phyloP scores from a whole-genome alignment of 2,113 vertebrate species.

The Ceuthmochares aereus region DNA sequence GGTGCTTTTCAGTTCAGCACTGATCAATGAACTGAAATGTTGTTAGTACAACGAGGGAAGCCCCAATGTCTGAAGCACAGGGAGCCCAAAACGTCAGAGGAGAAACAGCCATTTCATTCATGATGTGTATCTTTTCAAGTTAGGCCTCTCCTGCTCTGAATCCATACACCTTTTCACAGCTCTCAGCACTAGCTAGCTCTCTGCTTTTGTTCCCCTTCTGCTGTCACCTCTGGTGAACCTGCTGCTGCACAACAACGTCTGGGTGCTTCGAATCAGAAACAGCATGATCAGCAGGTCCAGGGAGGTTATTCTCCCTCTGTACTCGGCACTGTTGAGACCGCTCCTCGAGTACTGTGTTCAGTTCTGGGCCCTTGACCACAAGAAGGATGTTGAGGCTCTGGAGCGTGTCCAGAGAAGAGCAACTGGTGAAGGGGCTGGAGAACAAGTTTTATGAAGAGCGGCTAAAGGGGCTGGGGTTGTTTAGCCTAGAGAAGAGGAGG shows the following conservation, averaged over 20 bases:
- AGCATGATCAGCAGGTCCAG: too few relatives aligned
- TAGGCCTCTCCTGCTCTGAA: not conserved
- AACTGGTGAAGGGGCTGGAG: too few relatives aligned
- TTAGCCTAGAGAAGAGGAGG: too few relatives aligned
- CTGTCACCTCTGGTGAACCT: not conserved
- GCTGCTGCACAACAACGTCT: not conserved
- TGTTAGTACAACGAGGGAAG: not conserved
- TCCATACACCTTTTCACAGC: not conserved
- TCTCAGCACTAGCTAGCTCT: rapidly evolving
- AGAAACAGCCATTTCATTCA: not conserved
- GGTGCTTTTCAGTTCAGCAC: not conserved
- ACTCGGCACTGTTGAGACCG: too few relatives aligned
- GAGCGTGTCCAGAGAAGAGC: too few relatives aligned
- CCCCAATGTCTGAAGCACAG: not conserved
- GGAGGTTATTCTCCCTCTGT: too few relatives aligned
- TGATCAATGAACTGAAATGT: not conserved
- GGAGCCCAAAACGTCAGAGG: not conserved
- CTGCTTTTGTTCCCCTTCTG: not conserved
- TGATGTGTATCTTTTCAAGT: not conserved
- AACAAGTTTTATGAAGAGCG: too few relatives aligned
- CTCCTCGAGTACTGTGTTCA: too few relatives aligned
- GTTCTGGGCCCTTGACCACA: too few relatives aligned
- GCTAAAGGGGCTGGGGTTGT: too few relatives aligned
- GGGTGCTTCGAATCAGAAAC: too few relatives aligned
- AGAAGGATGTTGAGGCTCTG: too few relatives aligned